Evolutionary conservation across 2,888 invertebrate species (phyloP), one percentile per base, ranked within the genome.

Genomic region (Phrixothrix hirtus): DNA sequence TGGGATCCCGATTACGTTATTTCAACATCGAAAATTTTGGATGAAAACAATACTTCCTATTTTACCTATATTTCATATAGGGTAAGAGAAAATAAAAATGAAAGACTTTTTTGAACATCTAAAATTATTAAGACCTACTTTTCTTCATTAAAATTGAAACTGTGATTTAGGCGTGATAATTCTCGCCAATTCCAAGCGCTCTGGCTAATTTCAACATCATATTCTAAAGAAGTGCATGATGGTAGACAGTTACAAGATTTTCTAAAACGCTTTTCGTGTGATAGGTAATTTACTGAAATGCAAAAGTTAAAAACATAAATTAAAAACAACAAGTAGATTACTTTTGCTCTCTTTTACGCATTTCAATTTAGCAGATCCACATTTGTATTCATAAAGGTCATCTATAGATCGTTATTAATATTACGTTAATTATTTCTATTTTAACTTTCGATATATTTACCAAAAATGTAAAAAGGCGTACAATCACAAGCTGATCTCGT

Each of bases 111-210:
- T n/a, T n/a, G n/a, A n/a, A n/a, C n/a, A n/a, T n/a, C n/a, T n/a
- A n/a, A n/a, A n/a, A n/a, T n/a, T n/a, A n/a, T n/a, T n/a, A n/a
- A n/a, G n/a, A n/a, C n/a, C n/a, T n/a, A n/a, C n/a, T n/a, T n/a
- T n/a, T n/a, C n/a, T n/a, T n/a, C n/a, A n/a, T n/a, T n/a, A n/a
- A n/a, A n/a, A n/a, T n/a, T n/a, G n/a, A n/a, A n/a, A n/a, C n/a
- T n/a, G 5, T 17, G 21, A 16, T 21, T n/a, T n/a, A 36, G 21
- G 5, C 21, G 7, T 12, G 21, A 36, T 25, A 17, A 11, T 25
- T 37, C 12, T 7, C 6, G 9, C 38, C 38, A 38, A 38, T 38
- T 26, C 38, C 38, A 38, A 2, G 3, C 26, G 5, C 3, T 29
- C 9, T 38, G 38, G 1, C 26, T 26, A 1, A 27, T 38, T 25